phyloP scores from a whole-genome alignment of 2,797 vertebrate species.

The Galaxias olidus region DNA sequence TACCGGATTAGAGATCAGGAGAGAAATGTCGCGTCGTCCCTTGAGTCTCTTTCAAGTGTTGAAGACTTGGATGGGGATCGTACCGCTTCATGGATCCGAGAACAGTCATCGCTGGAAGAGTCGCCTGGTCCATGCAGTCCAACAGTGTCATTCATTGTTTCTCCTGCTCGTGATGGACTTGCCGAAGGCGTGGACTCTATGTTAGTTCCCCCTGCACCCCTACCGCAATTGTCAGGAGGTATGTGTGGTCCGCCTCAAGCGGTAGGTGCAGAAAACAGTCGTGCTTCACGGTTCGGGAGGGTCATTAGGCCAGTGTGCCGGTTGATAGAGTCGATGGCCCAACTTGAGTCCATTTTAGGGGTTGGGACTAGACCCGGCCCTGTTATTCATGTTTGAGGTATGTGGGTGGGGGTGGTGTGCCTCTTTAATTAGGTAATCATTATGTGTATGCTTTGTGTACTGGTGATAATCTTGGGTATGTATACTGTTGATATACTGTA shows the following conservation, averaged over 20 bases:
- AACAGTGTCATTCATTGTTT: neutral
- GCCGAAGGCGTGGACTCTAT: neutral
- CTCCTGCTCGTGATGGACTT: neutral
- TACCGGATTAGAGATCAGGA: conserved; percentile 1
- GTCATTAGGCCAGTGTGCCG: conserved; percentile 22
- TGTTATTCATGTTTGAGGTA: conserved; percentile 22
- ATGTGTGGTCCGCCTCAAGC: conserved; percentile 1
- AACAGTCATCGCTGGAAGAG: neutral
- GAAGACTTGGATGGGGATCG: neutral
- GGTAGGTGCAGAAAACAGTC: neutral
- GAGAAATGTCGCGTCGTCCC: neutral
- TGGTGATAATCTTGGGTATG: too few relatives aligned
- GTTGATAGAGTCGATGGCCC: conserved; percentile 20
- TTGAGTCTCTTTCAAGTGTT: neutral
- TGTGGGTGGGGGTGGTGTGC: too few relatives aligned
- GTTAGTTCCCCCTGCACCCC: neutral
- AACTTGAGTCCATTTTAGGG: conserved; percentile 13
- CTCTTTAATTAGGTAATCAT: too few relatives aligned
- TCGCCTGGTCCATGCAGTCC: neutral
- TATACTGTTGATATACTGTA: too few relatives aligned
- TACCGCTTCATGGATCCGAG: neutral
- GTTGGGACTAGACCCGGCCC: neutral
- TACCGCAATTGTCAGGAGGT: neutral
- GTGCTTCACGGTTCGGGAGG: conserved; percentile 21
- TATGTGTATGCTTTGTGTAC: too few relatives aligned